Percentiles rank a stretch among this genome's conserved stretches.
These are phyloP conservation scores for Ostrea edulis DNA, from an alignment of 1,140 invertebrate genomes.

Conservation along the genomic window DNA sequence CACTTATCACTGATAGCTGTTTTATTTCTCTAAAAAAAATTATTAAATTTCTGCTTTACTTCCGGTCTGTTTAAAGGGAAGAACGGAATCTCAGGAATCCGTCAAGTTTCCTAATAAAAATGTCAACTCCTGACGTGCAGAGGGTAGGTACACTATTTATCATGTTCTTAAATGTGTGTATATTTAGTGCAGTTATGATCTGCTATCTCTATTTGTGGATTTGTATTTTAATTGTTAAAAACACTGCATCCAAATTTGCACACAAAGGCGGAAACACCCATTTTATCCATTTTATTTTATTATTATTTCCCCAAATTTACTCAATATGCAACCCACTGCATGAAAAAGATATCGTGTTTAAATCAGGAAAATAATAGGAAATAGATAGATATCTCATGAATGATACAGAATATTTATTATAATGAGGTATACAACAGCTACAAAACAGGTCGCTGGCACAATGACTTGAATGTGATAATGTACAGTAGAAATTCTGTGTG, in stretches of 20 bases:
- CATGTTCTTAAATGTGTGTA: not conserved
- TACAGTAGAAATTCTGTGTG: too few relatives aligned
- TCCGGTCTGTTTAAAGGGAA: constrained; percentile 37
- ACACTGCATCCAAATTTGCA: not conserved
- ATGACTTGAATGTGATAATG: too few relatives aligned
- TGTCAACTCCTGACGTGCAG: constrained; percentile 66
- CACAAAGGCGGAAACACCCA: constrained; percentile 34
- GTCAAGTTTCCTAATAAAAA: constrained; percentile 45
- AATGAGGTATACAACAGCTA: too few relatives aligned
- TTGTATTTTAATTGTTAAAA: not conserved
- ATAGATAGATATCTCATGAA: too few relatives aligned
- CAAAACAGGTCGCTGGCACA: too few relatives aligned
- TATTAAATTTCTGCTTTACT: not conserved
- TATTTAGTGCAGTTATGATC: not conserved
- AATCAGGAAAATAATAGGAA: too few relatives aligned
- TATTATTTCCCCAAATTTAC: too few relatives aligned
- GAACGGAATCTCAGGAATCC: constrained; percentile 27
- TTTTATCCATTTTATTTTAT: not conserved
- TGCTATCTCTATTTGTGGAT: not conserved
- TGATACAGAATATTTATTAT: too few relatives aligned
- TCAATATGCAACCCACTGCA: too few relatives aligned
- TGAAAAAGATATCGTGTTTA: too few relatives aligned
- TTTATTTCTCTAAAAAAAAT: not conserved
- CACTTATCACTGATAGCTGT: not conserved
- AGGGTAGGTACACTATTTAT: constrained; percentile 55